These are phyloP conservation scores for Thalassoma bifasciatum DNA, from an alignment of 2,113 vertebrate genomes.

Conservation along the genomic window DNA sequence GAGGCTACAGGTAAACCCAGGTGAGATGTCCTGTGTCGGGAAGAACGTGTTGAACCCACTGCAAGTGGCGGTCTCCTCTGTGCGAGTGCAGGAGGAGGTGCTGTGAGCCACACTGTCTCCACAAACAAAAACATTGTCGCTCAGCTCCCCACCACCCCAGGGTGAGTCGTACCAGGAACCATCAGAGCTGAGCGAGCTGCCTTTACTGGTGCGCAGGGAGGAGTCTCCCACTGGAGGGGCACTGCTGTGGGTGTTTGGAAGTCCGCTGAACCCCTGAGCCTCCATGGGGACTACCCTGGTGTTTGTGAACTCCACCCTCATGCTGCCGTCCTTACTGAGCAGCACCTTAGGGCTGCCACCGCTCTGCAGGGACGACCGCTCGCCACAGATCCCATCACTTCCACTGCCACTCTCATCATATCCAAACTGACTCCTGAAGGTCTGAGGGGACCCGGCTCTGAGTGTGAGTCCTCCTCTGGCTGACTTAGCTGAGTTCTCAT, in stretches of 20 bases:
- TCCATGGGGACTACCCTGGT: constrained; percentile 66
- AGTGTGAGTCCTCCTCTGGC: constrained; percentile 67
- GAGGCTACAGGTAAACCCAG: constrained; percentile 39
- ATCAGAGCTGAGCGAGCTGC: constrained; percentile 93
- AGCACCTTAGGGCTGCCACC: constrained; percentile 89
- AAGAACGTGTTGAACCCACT: constrained; percentile 59
- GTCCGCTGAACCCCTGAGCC: constrained; percentile 50
- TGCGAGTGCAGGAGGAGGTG: constrained; percentile 38
- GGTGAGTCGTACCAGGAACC: constrained; percentile 95
- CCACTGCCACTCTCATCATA: constrained; percentile 59
- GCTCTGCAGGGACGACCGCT: constrained; percentile 72
- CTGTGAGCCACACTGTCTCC: constrained; percentile 70
- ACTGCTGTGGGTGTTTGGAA: not conserved
- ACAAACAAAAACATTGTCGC: constrained; percentile 81
- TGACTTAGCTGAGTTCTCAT: constrained; percentile 77
- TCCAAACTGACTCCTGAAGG: constrained; percentile 49
- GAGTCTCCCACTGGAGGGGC: constrained; percentile 64
- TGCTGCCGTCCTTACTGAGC: constrained; percentile 87
- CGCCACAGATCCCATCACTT: constrained; percentile 77
- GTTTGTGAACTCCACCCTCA: constrained; percentile 91
- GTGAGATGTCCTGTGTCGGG: constrained; percentile 60
- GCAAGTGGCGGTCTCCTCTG: constrained; percentile 23
- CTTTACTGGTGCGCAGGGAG: constrained; percentile 89
- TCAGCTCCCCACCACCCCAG: constrained; percentile 86
- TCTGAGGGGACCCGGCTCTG: constrained; percentile 54